Base-by-base conservation (phyloP, 1,140 invertebrate species). In the Pomacea maculata region DNA sequence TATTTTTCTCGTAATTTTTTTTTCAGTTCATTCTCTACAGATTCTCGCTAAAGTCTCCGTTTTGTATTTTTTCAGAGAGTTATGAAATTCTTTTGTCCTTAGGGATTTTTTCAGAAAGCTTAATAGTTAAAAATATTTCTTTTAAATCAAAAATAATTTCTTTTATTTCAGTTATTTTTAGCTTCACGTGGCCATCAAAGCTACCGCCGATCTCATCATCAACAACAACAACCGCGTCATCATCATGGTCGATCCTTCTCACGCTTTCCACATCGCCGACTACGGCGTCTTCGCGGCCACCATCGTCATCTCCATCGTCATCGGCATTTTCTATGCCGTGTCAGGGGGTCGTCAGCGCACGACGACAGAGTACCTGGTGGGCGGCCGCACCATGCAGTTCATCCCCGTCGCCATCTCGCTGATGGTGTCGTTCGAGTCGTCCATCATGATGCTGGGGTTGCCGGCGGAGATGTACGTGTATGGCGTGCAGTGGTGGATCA, bases 301-400 rank as follows among this genome's bases (percentile, higher is more conserved):
- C 14, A 86, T 90, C n/a, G 29, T 85, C 19, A 81, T 90, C 21
- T 90, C 89, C 15, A 94, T 95, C 80, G 93, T 93, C 10, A 96
- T 97, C 75, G 96, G 96, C 0, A 92, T 96, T 0, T 96, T 96
- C 89, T 96, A 96, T 88, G 92, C 95, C 80, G 95, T 97, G 83
- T 96, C 94, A 25, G 97, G 94, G n/a, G 96, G 95, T 1, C 95
- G 94, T 88, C 97, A 98, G 90, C 95, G 94, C 92, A 98, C 96
- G 2, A 95, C 94, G 54, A 93, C 94, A 80, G 95, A 97, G 86
- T 96, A 96, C 87, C 91, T 96, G 21, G 90, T 96, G 9, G 95
- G 95, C 1, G 95, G 96, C 45, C 81, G 87, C 14, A 65, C 85
- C 14, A 87, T 88, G 85, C 75, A 83, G 55, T 84, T 88, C 74